Evolutionary conservation across 1,140 invertebrate species (phyloP), one percentile per base, ranked within the genome.

Genomic region (Uloborus diversus): DNA sequence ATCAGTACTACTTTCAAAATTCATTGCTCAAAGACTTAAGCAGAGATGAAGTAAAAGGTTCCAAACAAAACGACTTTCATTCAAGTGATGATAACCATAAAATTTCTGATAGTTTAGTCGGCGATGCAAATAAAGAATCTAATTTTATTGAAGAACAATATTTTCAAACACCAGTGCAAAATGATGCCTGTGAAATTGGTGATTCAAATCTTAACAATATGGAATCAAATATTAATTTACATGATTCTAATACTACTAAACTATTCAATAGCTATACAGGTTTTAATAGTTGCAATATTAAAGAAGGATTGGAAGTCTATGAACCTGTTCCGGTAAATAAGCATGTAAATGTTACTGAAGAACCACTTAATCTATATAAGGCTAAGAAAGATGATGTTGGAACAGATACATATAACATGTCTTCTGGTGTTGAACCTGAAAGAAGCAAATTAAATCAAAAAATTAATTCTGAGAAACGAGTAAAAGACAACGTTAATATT

Each of bases 121-220:
- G 1, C 32, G 17, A 32, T 33, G 20, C 37, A 27, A 20, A 73
- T 35, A 30, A 32, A 47, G 32, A 70, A 27, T 3, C 20, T 11
- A 70, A 49, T 28, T 28, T 28, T 33, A 56, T 57, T 51, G 33
- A 80, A 35, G 23, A 62, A 9, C 35, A 68, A 57, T 49, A 78
- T 76, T 32, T 82, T 30, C 3, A 33, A 27, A n/a, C 33, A 47
- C 42, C 35, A 33, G n/a, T 13, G n/a, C 13, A 32, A 30, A 53
- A 62, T 35, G 32, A 23, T n/a, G 23, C 20, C 11, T 9, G 9
- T 27, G 9, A 32, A 37, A 35, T 14, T 30, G 14, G 20, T 47
- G n/a, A 37, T 30, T 28, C 17, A 13, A 28, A 11, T 56, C 56
- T 9, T 11, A 80, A 37, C 9, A 33, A 11, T 20, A 14, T 56